Evolutionary conservation across 2,113 vertebrate genomes (phyloP), one percentile per base, ranked within the genome.

Genomic region (Paraplagusia blochii): DNA sequence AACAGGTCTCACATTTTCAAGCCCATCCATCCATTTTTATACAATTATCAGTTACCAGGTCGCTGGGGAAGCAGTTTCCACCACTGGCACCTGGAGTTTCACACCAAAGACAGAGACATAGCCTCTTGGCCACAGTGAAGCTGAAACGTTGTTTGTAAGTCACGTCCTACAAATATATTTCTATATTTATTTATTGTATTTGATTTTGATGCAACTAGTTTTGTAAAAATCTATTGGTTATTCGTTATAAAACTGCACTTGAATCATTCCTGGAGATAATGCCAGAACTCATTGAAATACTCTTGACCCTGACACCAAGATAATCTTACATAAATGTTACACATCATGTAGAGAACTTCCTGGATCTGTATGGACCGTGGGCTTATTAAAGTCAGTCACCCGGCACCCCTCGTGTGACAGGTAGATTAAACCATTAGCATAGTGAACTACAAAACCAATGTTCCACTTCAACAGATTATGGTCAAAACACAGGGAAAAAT

Each of bases 401-500:
- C 68, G 52, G 81, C 90, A 88, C 86, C 69, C 69, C 80, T 77
- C 77, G 74, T 74, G 77, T 87, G 87, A 88, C 87, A 84, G 82
- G 82, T 66, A 83, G 77, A 85, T 85, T 78, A 88, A 78, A 82
- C 69, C 74, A 81, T 82, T 76, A 80, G 78, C 80, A 74, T 80
- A 81, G 64, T 78, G 69, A 79, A 84, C 65, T 65, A 62, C 73
- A 45, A n/a, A 48, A 63, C 68, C 67, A 58, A 79, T 76, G 80
- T 74, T 81, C 39, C 71, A 65, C 63, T 58, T 77, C 60, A 74
- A 79, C 78, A 75, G 67, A 81, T 79, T 29, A 64, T 63, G 66
- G 77, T 85, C 74, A 83, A 88, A 85, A 79, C 68, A 75, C 29
- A 66, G 43, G 45, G 16, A 4, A 75, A 76, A 83, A 76, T 62